Evolutionary conservation across 2,797 vertebrate species (phyloP).

Genomic region (Champsocephalus gunnari): DNA sequence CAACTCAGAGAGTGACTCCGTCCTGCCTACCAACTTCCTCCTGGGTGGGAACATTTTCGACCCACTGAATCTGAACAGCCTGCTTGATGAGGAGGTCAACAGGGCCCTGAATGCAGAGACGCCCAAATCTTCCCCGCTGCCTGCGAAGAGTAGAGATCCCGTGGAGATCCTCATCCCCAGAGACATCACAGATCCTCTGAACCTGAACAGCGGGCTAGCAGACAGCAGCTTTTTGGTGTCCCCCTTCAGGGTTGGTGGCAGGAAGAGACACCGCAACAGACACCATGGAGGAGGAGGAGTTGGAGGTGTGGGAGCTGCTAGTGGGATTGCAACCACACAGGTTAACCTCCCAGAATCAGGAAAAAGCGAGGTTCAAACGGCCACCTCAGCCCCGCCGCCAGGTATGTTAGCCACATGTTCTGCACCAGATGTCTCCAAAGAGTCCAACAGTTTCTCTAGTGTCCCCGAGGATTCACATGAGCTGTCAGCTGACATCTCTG

Average conservation of each 20-base stretch:
- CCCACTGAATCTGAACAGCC: conserved; percentile 95
- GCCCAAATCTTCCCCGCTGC: conserved; percentile 94
- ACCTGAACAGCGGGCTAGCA: conserved; percentile 89
- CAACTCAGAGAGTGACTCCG: conserved; percentile 92
- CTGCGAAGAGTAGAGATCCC: conserved; percentile 88
- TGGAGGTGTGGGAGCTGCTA: conserved; percentile 23
- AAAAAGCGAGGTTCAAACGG: conserved; percentile 64
- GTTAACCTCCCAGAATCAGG: conserved; percentile 65
- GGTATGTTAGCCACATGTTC: conserved; percentile 48
- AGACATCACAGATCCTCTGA: conserved; percentile 95
- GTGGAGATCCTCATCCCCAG: conserved; percentile 95
- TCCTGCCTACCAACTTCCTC: conserved; percentile 93
- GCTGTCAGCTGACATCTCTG: conserved; percentile 82
- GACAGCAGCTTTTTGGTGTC: conserved; percentile 86
- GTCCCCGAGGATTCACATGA: conserved; percentile 70
- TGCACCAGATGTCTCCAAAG: conserved; percentile 69
- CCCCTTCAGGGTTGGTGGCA: conserved; percentile 82
- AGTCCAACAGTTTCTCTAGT: conserved; percentile 56
- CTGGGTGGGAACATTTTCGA: conserved; percentile 96
- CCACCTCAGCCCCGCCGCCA: conserved; percentile 39
- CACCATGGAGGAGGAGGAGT: conserved; percentile 82
- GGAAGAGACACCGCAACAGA: conserved; percentile 89
- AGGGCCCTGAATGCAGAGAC: conserved; percentile 92
- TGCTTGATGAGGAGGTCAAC: conserved; percentile 95
- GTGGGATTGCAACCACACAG: conserved; percentile 64